Evolutionary conservation across 2,888 invertebrate genomes (phyloP).

Genomic region (Acleris laterana): DNA sequence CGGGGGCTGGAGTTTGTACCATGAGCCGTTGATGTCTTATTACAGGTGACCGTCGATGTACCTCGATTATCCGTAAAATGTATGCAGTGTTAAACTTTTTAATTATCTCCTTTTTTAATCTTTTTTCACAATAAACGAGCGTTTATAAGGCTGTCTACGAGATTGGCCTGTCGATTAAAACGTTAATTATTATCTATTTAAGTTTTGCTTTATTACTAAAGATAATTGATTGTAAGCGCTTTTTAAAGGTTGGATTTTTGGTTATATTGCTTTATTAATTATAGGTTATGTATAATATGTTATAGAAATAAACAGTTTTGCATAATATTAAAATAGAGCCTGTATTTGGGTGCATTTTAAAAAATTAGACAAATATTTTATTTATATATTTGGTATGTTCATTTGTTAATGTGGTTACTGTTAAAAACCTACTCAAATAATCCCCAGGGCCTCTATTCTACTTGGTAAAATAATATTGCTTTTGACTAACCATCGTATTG

Average conservation of each 20-base stretch:
- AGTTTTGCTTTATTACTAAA: constrained; percentile 33
- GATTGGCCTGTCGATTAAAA: constrained; percentile 37
- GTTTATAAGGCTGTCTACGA: constrained; percentile 32
- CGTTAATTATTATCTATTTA: constrained; percentile 36
- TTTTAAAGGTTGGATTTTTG: constrained; percentile 16
- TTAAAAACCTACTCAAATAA: too few relatives aligned
- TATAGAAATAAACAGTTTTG: too few relatives aligned
- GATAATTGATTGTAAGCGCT: constrained; percentile 31
- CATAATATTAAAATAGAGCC: too few relatives aligned
- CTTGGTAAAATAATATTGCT: too few relatives aligned
- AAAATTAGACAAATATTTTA: too few relatives aligned
- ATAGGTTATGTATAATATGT: too few relatives aligned
- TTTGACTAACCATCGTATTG: too few relatives aligned
- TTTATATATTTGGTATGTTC: too few relatives aligned
- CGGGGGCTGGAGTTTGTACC: constrained; percentile 66
- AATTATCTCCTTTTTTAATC: constrained; percentile 51
- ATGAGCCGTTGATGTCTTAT: constrained; percentile 79
- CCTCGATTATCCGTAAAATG: constrained; percentile 66
- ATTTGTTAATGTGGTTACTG: too few relatives aligned
- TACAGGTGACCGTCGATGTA: constrained; percentile 61
- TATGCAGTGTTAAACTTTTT: constrained; percentile 74
- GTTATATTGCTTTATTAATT: too few relatives aligned
- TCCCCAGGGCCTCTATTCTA: too few relatives aligned
- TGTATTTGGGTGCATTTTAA: too few relatives aligned
- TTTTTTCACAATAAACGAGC: constrained; percentile 31